These are phyloP conservation scores for Watsonalla binaria DNA, from an alignment of 2,888 invertebrate species.

Conservation along the genomic window DNA sequence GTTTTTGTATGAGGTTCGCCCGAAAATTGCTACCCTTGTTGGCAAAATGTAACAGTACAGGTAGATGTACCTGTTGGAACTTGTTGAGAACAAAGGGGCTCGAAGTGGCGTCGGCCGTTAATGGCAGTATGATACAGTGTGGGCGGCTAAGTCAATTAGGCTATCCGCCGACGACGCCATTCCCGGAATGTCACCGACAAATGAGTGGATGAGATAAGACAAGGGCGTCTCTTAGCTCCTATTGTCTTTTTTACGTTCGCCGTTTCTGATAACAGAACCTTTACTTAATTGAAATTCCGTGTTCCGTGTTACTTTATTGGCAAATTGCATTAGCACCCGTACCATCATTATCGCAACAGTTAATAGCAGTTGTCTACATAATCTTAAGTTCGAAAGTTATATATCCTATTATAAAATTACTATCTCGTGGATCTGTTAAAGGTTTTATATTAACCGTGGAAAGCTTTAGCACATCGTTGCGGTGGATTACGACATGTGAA, in stretches of 20 bases:
- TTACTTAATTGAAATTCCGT: conserved; percentile 73
- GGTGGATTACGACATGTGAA: no score
- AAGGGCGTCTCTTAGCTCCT: conserved; percentile 49
- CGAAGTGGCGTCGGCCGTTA: conserved; percentile 64
- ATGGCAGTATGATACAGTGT: conserved; percentile 70
- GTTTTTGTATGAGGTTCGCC: conserved; percentile 7
- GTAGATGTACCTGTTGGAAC: conserved; percentile 66
- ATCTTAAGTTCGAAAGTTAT: conserved; percentile 32
- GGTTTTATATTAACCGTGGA: no score
- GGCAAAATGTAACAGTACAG: conserved; percentile 52
- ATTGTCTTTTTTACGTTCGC: conserved; percentile 52
- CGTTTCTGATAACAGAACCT: conserved; percentile 65
- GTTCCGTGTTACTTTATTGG: conserved; percentile 62
- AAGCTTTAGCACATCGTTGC: no score
- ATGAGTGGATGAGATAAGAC: conserved; percentile 66
- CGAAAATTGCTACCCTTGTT: conserved; percentile 44
- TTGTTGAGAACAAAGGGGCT: conserved; percentile 67
- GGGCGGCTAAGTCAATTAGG: conserved; percentile 76
- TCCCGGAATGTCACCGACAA: conserved; percentile 75
- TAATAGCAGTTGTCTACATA: conserved; percentile 44
- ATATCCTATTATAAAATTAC: conserved; percentile 34
- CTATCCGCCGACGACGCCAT: conserved; percentile 73
- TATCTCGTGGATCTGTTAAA: conserved; percentile 20
- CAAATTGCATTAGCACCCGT: conserved; percentile 57
- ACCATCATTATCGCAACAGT: conserved; percentile 53